Conservation (phyloP, 2,797 vertebrate genomes). For the Notoglanidium macrostoma region DNA sequence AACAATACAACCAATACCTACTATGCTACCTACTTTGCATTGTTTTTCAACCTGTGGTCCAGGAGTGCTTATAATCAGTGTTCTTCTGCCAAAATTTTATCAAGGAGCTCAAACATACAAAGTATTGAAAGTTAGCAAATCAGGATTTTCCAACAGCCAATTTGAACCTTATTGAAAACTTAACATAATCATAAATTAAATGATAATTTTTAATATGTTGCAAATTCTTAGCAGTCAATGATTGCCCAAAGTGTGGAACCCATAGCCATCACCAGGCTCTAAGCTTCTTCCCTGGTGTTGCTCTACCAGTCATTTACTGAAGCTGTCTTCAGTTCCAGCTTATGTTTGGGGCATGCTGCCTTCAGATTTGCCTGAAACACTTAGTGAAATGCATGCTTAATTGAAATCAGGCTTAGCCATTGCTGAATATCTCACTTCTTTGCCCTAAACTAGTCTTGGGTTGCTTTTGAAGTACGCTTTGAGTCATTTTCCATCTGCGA, state of each 20-base stretch:
- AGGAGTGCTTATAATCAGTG: not conserved
- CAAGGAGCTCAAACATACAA: not conserved
- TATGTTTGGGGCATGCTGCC: not conserved
- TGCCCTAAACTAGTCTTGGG: not conserved
- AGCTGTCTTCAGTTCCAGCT: not conserved
- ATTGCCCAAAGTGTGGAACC: not conserved
- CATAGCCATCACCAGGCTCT: not conserved
- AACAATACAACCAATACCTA: not conserved
- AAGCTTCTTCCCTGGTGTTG: not conserved
- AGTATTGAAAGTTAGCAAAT: not conserved
- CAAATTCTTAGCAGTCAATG: not conserved
- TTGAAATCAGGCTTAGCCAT: not conserved
- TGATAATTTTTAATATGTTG: not conserved
- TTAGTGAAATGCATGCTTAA: not conserved
- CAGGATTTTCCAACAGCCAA: not conserved
- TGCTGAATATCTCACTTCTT: not conserved
- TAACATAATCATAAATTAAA: not conserved
- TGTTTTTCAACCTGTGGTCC: not conserved
- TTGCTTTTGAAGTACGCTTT: slow-evolving; percentile 12
- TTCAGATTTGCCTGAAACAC: not conserved
- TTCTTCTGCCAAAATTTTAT: not conserved
- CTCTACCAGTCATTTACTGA: not conserved
- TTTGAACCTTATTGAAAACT: not conserved
- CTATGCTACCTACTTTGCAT: not conserved
- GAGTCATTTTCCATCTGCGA: slow-evolving; percentile 15